phyloP scores from a whole-genome alignment of 2,888 invertebrate species.

The Scaptomyza caliginosa region DNA sequence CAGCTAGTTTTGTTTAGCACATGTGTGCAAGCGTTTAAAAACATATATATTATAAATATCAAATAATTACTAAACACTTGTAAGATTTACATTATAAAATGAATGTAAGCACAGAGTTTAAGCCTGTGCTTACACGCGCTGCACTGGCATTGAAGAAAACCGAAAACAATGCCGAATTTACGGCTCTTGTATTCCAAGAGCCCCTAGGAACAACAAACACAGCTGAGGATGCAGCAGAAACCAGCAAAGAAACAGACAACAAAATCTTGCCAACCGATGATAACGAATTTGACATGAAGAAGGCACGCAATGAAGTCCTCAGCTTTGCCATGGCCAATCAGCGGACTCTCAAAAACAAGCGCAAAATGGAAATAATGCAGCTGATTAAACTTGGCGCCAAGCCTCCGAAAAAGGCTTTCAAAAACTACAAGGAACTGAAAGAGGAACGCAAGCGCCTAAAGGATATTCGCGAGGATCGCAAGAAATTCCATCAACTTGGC shows the following conservation, averaged over 20 bases:
- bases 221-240: not conserved
- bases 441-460: conserved; percentile 86
- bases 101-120: conserved; percentile 67
- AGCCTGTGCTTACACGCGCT: conserved; percentile 82
- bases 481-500: conserved; percentile 85
- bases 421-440: conserved; percentile 90
- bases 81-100: conserved; percentile 17
- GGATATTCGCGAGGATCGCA: conserved; percentile 84
- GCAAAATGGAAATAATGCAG: conserved; percentile 90
- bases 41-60: not conserved
- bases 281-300: conserved; percentile 89
- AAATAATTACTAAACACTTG: not conserved
- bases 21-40: conserved; percentile 83
- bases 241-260: not conserved
- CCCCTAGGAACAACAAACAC: conserved; percentile 36
- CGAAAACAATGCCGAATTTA: conserved; percentile 56
- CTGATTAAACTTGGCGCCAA: conserved; percentile 93
- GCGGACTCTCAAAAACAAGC: conserved; percentile 88
- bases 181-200: conserved; percentile 79
- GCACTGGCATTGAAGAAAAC: conserved; percentile 72
- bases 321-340: conserved; percentile 92
- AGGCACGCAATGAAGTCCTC: conserved; percentile 91
- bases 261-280: not conserved
- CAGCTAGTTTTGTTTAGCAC: conserved; percentile 7
- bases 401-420: conserved; percentile 88